Evolutionary conservation across 2,888 invertebrate species (phyloP).

Genomic region (Folsomia candida): DNA sequence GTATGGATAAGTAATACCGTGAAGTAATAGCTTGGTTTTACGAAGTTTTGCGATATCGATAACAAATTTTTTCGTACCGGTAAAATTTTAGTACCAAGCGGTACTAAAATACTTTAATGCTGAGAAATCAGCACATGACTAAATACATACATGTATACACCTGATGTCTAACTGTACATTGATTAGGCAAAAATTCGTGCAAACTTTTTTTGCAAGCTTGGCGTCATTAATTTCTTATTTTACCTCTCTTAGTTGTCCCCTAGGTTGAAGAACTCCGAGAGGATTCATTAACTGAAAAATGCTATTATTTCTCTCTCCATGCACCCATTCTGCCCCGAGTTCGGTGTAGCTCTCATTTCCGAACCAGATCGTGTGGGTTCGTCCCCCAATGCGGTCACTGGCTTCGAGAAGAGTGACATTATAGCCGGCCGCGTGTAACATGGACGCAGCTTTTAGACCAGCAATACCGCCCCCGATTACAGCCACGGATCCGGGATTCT

Average conservation of each 20-base stretch:
- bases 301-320: neutral
- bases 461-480: constrained; percentile 7
- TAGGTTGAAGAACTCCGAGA: neutral
- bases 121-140: too few species aligned
- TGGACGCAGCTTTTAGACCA: neutral
- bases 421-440: neutral
- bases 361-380: neutral
- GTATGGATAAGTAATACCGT: too few species aligned
- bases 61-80: too few species aligned
- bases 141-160: too few species aligned
- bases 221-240: too few species aligned
- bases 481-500: neutral
- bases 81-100: too few species aligned
- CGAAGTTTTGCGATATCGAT: too few species aligned
- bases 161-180: too few species aligned
- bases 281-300: constrained; percentile 4
- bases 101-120: too few species aligned
- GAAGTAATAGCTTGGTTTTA: too few species aligned
- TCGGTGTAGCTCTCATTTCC: neutral
- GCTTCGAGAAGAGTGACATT: constrained; percentile 12
- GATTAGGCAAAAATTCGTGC: too few species aligned
- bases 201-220: too few species aligned
- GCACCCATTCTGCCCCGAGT: constrained; percentile 11
- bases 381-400: constrained; percentile 7
- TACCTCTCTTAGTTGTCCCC: neutral